Conservation (phyloP, 2,113 vertebrate genomes). For the Mirounga angustirostris region DNA sequence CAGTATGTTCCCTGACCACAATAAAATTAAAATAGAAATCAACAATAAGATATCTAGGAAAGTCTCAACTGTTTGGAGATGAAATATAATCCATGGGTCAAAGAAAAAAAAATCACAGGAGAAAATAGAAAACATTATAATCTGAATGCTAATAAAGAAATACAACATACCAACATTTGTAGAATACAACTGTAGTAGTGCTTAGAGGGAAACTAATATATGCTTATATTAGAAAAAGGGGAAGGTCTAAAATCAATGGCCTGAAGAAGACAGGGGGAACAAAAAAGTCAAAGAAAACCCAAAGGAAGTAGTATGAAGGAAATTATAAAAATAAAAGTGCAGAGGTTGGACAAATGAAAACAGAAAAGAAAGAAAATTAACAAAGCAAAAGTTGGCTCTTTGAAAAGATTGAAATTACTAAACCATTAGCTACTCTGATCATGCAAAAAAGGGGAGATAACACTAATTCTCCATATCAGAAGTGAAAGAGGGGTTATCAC, state of each 20-base stretch:
- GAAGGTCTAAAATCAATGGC: neutral
- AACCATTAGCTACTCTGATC: neutral
- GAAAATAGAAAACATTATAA: neutral
- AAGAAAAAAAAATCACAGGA: neutral
- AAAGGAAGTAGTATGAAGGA: neutral
- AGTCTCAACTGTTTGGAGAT: neutral
- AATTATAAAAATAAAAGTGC: neutral
- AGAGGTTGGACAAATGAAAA: neutral
- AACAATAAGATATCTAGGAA: neutral
- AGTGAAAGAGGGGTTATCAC: neutral
- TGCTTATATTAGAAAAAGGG: neutral
- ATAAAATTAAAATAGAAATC: constrained; percentile 9
- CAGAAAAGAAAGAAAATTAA: neutral
- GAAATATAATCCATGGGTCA: neutral
- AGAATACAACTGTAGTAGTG: neutral
- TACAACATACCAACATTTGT: neutral
- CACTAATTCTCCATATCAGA: neutral
- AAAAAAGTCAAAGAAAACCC: neutral
- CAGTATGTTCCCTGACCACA: neutral
- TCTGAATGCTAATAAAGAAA: neutral
- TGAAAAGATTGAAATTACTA: neutral
- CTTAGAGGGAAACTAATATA: neutral
- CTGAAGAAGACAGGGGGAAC: neutral
- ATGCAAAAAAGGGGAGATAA: neutral
- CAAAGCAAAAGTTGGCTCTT: neutral